Evolutionary conservation across 2,797 vertebrate species (phyloP).

Genomic region (Macroramphosus scolopax): DNA sequence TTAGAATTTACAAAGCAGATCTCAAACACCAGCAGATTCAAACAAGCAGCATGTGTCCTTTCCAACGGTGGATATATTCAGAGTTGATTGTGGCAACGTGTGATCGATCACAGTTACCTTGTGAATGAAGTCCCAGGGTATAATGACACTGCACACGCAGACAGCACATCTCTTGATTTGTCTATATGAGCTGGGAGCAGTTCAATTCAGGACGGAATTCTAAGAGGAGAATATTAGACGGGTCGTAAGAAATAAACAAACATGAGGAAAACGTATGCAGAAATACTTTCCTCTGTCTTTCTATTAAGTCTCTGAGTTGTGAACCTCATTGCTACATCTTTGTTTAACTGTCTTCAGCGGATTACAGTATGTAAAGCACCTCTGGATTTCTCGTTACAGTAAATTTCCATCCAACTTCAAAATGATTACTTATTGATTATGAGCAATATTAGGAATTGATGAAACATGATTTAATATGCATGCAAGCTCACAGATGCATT

Average conservation of each 20-base stretch:
- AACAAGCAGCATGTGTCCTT: neutral
- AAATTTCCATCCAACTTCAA: neutral
- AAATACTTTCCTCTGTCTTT: too few relatives aligned
- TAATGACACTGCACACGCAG: neutral
- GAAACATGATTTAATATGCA: neutral
- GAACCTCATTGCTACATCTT: too few relatives aligned
- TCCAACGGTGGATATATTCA: neutral
- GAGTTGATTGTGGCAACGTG: constrained; percentile 7
- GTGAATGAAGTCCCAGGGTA: constrained; percentile 3
- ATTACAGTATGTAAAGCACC: neutral
- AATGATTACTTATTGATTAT: neutral
- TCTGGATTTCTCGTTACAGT: too few relatives aligned
- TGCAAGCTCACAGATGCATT: neutral
- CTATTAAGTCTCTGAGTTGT: too few relatives aligned
- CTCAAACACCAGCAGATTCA: too few relatives aligned
- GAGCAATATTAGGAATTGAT: neutral
- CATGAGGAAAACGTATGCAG: too few relatives aligned
- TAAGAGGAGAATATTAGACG: too few relatives aligned
- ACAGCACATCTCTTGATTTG: neutral
- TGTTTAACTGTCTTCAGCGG: too few relatives aligned
- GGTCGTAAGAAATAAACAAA: too few relatives aligned
- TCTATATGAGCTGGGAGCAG: neutral
- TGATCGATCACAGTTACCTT: neutral
- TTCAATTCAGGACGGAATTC: neutral
- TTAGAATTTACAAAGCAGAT: too few relatives aligned